A percentile compares a stretch with the other conserved stretches of the same genome.
Evolutionary conservation across 2,888 invertebrate species (phyloP).

Genomic region (Globia sparganii): DNA sequence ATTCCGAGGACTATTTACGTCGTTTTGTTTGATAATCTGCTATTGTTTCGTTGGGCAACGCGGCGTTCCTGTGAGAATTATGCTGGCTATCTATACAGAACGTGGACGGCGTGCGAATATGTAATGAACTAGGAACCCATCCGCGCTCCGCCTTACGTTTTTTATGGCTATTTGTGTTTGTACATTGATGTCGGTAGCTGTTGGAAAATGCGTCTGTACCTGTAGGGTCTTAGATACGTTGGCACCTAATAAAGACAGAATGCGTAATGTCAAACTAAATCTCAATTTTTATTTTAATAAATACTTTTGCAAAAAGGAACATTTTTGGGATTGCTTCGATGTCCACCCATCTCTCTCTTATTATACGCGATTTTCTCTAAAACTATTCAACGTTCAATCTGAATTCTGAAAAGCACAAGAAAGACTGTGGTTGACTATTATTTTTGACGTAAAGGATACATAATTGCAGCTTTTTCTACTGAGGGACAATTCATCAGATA

Average conservation of each 20-base stretch:
- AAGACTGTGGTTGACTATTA: neutral
- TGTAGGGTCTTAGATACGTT: neutral
- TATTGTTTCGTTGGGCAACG: conserved; percentile 87
- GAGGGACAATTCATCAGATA: neutral
- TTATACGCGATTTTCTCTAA: neutral
- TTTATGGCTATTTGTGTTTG: conserved; percentile 52
- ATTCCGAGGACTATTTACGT: conserved; percentile 88
- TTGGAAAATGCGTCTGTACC: neutral
- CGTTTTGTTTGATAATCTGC: conserved; percentile 90
- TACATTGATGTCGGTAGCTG: conserved; percentile 36
- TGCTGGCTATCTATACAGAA: conserved; percentile 87
- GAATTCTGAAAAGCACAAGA: neutral
- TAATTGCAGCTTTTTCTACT: neutral
- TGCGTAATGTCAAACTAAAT: neutral
- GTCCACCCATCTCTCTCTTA: neutral
- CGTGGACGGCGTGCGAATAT: conserved; percentile 87
- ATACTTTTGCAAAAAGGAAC: neutral
- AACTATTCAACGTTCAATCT: neutral
- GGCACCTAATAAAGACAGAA: neutral
- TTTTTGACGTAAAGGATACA: neutral
- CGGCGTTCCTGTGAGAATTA: conserved; percentile 87
- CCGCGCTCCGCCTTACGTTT: conserved; percentile 54
- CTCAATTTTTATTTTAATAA: neutral
- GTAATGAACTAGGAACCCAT: conserved; percentile 76
- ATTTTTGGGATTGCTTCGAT: neutral